phyloP scores from a whole-genome alignment of 2,113 vertebrate species.

The Pampusana beccarii region DNA sequence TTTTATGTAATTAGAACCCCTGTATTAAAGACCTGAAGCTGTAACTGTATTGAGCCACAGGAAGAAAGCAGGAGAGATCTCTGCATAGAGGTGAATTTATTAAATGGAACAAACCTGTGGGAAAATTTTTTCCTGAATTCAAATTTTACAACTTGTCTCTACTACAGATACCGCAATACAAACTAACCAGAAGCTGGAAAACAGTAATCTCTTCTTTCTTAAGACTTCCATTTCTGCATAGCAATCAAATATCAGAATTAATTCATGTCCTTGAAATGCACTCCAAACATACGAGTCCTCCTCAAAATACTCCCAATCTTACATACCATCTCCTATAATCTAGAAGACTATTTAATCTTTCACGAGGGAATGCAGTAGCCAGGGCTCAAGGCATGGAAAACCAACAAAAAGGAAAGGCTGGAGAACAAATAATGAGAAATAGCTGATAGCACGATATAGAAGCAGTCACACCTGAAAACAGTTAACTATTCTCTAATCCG shows the following conservation, averaged over 20 bases:
- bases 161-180: neutral
- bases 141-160: neutral
- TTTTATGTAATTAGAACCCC: neutral
- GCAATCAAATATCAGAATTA: neutral
- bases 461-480: neutral
- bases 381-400: neutral
- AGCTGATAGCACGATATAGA: neutral
- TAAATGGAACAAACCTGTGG: neutral
- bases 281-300: neutral
- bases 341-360: neutral
- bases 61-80: neutral
- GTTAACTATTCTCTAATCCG: neutral
- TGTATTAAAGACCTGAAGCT: neutral
- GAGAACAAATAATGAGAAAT: neutral
- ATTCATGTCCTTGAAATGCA: neutral
- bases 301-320: neutral
- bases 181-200: neutral
- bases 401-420: neutral
- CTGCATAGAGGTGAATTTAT: neutral
- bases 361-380: neutral
- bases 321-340: neutral
- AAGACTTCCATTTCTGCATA: neutral
- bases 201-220: neutral
- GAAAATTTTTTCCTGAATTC: neutral
- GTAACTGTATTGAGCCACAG: neutral